A percentile compares a stretch with the other conserved stretches of the same genome.
These are phyloP conservation scores for Xiphorhynchus elegans DNA, from an alignment of 2,113 vertebrate species.

Conservation along the genomic window DNA sequence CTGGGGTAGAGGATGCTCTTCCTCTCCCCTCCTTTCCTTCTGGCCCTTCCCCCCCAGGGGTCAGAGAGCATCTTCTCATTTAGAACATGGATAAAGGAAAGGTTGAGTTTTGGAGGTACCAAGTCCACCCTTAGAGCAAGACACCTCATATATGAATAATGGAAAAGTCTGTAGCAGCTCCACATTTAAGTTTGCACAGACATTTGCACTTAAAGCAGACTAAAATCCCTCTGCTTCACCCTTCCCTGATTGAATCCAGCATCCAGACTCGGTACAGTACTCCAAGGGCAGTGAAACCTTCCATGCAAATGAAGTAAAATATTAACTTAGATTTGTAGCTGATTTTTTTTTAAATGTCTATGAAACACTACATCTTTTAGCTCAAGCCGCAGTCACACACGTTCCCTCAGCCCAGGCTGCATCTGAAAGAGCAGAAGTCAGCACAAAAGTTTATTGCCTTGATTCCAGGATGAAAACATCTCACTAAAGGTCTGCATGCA, in stretches of 20 bases:
- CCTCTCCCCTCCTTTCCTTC: neutral
- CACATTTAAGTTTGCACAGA: neutral
- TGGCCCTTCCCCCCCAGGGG: neutral
- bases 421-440: neutral
- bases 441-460: neutral
- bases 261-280: neutral
- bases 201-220: constrained; percentile 15
- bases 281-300: neutral
- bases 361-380: neutral
- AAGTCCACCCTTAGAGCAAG: neutral
- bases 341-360: neutral
- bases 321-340: neutral
- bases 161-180: neutral
- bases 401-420: neutral
- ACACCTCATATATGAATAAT: neutral
- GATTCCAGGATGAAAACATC: neutral
- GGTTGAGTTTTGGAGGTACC: neutral
- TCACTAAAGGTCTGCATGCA: neutral
- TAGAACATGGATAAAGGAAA: neutral
- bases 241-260: neutral
- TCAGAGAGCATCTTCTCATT: neutral
- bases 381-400: neutral
- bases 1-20: neutral
- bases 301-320: neutral
- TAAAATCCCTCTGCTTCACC: neutral